Percentiles rank a stretch among this genome's conserved stretches.
phyloP scores from a whole-genome alignment of 2,113 vertebrate species.

The Planiliza haematocheilus region DNA sequence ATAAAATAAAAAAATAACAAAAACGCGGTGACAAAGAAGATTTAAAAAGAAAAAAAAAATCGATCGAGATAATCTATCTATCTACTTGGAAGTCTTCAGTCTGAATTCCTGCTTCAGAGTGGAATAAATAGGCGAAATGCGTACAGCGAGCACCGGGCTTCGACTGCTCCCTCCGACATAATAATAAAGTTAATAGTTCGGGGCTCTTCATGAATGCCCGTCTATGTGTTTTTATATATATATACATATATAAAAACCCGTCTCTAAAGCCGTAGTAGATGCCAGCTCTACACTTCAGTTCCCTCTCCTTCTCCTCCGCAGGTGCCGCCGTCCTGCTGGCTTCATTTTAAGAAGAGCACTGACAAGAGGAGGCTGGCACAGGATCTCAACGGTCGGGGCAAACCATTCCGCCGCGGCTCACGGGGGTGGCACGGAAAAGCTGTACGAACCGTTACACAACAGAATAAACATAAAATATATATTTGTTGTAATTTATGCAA shows the following conservation, averaged over 20 bases:
- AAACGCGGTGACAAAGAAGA: too few species aligned
- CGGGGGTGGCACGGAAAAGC: background rate
- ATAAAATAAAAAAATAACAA: background rate
- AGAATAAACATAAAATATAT: background rate
- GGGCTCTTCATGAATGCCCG: slow-evolving; percentile 59
- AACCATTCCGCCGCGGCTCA: slow-evolving; percentile 54
- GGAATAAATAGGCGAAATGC: slow-evolving; percentile 55
- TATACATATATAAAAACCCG: slow-evolving; percentile 19
- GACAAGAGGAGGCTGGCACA: slow-evolving; percentile 47
- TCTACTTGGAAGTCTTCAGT: slow-evolving; percentile 42
- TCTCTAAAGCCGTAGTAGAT: slow-evolving; percentile 56
- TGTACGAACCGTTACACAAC: background rate
- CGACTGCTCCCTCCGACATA: slow-evolving; percentile 66
- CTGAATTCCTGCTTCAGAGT: slow-evolving; percentile 81
- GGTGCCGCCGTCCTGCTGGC: slow-evolving; percentile 30
- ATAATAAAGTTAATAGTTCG: slow-evolving; percentile 5
- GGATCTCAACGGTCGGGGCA: slow-evolving; percentile 60
- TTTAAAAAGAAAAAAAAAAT: slow-evolving; percentile 1
- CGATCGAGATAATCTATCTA: slow-evolving; percentile 25
- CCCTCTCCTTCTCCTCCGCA: slow-evolving; percentile 35
- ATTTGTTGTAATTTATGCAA: too few species aligned
- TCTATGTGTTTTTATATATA: background rate
- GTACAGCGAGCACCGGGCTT: slow-evolving; percentile 65
- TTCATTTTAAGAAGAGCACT: slow-evolving; percentile 77
- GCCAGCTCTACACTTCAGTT: slow-evolving; percentile 79